phyloP scores from a whole-genome alignment of 2,888 invertebrate species.

The Camptogramma bilineatum region DNA sequence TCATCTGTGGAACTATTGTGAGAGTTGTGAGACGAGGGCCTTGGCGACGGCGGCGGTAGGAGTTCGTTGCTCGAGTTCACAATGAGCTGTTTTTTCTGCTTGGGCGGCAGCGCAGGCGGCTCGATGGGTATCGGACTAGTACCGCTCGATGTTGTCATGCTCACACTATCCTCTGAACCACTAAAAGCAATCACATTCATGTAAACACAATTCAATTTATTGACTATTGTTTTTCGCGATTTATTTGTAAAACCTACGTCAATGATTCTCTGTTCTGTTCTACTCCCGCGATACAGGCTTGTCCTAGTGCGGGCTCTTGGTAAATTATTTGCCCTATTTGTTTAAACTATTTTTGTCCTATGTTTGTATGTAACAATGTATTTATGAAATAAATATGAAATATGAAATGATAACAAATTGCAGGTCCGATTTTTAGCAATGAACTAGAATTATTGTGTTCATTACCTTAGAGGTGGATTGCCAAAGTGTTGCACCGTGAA shows the following conservation, averaged over 20 bases:
- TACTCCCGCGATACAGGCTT: too few species aligned
- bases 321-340: too few species aligned
- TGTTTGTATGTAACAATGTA: too few species aligned
- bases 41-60: slow-evolving; percentile 76
- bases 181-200: slow-evolving; percentile 47
- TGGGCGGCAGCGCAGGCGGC: slow-evolving; percentile 85
- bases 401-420: too few species aligned
- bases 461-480: slow-evolving; percentile 72
- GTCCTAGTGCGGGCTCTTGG: too few species aligned
- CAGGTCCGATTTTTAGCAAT: too few species aligned
- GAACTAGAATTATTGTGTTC: background rate
- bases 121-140: slow-evolving; percentile 80
- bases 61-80: slow-evolving; percentile 76
- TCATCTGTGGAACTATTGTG: slow-evolving; percentile 75
- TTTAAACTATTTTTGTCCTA: too few species aligned
- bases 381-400: too few species aligned
- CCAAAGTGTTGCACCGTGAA: slow-evolving; percentile 80
- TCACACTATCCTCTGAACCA: slow-evolving; percentile 79
- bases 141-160: slow-evolving; percentile 73
- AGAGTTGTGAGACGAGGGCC: slow-evolving; percentile 77
- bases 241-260: background rate
- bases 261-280: too few species aligned
- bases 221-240: too few species aligned
- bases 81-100: slow-evolving; percentile 79
- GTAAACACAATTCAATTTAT: background rate